Evolutionary conservation across 2,113 vertebrate genomes (phyloP).

Genomic region (Enhydra lutris): DNA sequence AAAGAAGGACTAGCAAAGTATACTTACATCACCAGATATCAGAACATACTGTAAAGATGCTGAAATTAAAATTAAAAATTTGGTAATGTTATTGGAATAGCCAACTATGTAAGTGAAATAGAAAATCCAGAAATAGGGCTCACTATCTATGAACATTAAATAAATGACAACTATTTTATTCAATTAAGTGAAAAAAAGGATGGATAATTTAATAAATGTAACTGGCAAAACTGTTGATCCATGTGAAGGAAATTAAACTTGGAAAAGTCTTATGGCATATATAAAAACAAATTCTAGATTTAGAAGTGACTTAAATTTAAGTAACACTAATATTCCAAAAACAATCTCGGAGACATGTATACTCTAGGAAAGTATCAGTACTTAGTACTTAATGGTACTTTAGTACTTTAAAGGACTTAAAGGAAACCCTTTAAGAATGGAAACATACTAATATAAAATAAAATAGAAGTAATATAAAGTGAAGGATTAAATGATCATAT

Average conservation of each 20-base stretch:
- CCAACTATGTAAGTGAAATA: not conserved
- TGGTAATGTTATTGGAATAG: not conserved
- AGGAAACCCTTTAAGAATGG: not conserved
- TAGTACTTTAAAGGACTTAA: not conserved
- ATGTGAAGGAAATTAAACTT: constrained; percentile 13
- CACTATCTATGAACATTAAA: not conserved
- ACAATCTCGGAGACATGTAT: not conserved
- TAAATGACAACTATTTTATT: not conserved
- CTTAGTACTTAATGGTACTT: too few relatives aligned
- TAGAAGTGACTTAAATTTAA: not conserved
- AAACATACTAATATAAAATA: not conserved
- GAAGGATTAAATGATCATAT: not conserved
- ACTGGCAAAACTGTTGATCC: not conserved
- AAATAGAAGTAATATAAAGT: not conserved
- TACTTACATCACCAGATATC: not conserved
- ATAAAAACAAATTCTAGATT: not conserved
- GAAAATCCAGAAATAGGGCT: not conserved
- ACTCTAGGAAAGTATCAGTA: not conserved
- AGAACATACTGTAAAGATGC: constrained; percentile 3
- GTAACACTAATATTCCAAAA: not conserved
- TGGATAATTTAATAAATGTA: not conserved
- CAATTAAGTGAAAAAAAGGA: not conserved
- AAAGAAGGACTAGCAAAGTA: not conserved
- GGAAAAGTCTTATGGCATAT: not conserved
- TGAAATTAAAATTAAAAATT: not conserved